Conservation (phyloP, 2,113 vertebrate species). For the Gambusia holbrooki region DNA sequence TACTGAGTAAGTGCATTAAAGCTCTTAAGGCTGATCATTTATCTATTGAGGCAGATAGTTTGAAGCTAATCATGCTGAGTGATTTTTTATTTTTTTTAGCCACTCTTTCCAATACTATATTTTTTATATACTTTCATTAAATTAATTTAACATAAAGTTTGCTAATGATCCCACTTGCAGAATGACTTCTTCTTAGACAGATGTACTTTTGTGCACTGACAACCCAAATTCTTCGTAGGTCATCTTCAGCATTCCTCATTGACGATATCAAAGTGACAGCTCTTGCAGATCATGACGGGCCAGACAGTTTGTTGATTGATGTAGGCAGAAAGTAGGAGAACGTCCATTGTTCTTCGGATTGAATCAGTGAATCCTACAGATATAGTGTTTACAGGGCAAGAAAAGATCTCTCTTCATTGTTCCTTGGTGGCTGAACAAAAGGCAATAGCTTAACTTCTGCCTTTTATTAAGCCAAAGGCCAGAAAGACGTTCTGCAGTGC, state of each 20-base stretch:
- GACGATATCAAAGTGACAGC: constrained; percentile 51
- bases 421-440: constrained; percentile 58
- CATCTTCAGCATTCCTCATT: constrained; percentile 37
- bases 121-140: neutral
- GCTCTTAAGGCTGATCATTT: neutral
- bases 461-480: constrained; percentile 55
- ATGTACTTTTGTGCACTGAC: constrained; percentile 7
- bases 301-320: constrained; percentile 61
- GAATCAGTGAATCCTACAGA: constrained; percentile 58
- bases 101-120: neutral
- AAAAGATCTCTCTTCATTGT: constrained; percentile 53
- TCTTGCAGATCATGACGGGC: constrained; percentile 52
- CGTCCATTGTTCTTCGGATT: constrained; percentile 63
- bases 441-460: constrained; percentile 57
- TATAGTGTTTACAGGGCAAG: constrained; percentile 60
- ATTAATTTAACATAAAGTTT: neutral
- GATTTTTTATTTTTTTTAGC: constrained; percentile 6
- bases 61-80: constrained; percentile 5
- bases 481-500: constrained; percentile 41
- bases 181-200: neutral
- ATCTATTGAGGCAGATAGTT: constrained; percentile 10
- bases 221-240: constrained; percentile 27
- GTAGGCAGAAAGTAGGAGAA: constrained; percentile 32
- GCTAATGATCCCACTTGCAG: neutral
- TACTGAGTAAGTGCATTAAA: constrained; percentile 32